Evolutionary conservation across 2,113 vertebrate species (phyloP), one percentile per base, ranked within the genome.

Genomic region (Nothobranchius kuhntae): DNA sequence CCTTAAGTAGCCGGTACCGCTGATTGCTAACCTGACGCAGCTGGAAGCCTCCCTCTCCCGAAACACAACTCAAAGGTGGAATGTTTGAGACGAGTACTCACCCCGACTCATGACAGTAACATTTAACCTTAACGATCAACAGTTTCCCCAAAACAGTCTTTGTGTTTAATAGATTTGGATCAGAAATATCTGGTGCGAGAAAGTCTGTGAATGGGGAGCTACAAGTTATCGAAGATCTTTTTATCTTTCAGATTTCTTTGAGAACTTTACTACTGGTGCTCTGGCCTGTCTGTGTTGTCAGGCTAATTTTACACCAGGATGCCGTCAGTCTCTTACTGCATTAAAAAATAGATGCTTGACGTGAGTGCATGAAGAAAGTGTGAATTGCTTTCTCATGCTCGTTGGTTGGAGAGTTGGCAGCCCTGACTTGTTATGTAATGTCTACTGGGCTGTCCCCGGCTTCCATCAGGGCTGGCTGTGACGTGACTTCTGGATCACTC

Each of bases 311-410:
- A 14, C 36, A 12, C 9, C 55, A 12, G n/a, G 15, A 57, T 42
- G 36, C 42, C 38, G 55, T 42, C 36, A 17, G 55, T 57, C n/a
- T 42, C 17, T 57, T 40, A 42, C 55, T 8, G 15, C 15, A 2
- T 12, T 40, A 40, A 40, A 57, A 56, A 40, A 57, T 38, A 17
- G n/a, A 57, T 42, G 36, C 42, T 38, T 57, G 38, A 57, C 11
- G 36, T 42, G 55, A 57, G 55, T 40, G 36, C 36, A 57, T 55
- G 36, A 57, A n/a, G 36, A 17, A 57, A 57, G 55, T 57, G 55
- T 57, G 55, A 57, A 57, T 15, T 57, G 55, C 55, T 40, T 57
- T 57, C 36, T 40, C 55, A 57, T 11, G 55, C 36, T 57, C 5
- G 7, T 5, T 57, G 55, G 10, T 42, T 11, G 35, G 38, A 38